Conservation (phyloP, 2,797 vertebrate genomes). For the Nyctalus aviator region DNA sequence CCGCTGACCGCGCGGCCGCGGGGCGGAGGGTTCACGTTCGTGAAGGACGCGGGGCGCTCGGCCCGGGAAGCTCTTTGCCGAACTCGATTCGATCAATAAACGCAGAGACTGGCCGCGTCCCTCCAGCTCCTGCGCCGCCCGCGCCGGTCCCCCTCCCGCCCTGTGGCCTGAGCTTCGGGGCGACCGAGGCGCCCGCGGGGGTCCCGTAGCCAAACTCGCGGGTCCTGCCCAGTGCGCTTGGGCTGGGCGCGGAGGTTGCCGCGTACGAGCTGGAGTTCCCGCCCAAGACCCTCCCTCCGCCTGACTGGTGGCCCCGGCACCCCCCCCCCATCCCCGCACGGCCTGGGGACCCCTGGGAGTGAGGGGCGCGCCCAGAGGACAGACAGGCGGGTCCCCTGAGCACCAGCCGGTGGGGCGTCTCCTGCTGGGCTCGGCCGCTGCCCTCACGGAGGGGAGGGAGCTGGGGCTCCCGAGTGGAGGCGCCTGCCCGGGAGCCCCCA, state of each 20-base stretch:
- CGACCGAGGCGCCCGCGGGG: neutral
- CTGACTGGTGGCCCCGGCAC: neutral
- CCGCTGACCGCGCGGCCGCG: no score
- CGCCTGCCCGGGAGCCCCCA: neutral
- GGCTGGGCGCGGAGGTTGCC: neutral
- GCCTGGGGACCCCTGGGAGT: fast-evolving
- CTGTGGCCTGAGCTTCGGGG: neutral
- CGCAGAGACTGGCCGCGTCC: conserved; percentile 26
- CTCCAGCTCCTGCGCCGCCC: neutral
- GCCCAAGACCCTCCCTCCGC: neutral
- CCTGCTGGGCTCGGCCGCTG: neutral
- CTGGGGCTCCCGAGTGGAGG: neutral
- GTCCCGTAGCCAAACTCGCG: neutral
- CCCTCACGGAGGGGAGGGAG: neutral
- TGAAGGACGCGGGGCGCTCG: neutral
- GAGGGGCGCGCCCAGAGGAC: fast-evolving
- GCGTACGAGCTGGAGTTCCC: no score
- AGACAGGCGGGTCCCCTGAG: fast-evolving
- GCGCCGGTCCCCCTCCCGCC: neutral
- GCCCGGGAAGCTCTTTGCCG: conserved; percentile 57
- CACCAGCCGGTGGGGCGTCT: neutral
- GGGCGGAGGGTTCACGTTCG: neutral
- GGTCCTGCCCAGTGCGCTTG: neutral
- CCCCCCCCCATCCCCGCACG: no score
- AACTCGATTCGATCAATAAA: conserved; percentile 74